A percentile compares a stretch with the other conserved stretches of the same genome.
phyloP scores from a whole-genome alignment of 2,113 vertebrate genomes.

The Prinia subflava region DNA sequence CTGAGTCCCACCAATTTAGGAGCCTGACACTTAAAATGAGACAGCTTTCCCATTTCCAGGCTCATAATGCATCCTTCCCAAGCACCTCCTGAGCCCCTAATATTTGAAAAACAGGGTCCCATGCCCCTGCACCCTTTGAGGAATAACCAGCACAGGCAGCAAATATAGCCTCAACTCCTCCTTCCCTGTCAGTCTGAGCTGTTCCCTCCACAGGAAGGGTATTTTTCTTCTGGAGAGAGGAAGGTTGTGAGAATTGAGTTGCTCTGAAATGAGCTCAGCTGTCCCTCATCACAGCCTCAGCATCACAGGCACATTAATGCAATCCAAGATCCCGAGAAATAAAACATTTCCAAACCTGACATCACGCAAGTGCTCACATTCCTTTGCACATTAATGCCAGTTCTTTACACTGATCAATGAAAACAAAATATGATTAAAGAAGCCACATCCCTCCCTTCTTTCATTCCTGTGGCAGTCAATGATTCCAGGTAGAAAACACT shows the following conservation, averaged over 20 bases:
- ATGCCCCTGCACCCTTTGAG: not conserved
- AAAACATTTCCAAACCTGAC: not conserved
- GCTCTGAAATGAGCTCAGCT: not conserved
- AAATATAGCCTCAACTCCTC: not conserved
- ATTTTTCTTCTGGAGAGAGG: not conserved
- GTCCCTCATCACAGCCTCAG: not conserved
- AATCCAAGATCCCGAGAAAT: not conserved
- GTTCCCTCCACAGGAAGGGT: fast-evolving
- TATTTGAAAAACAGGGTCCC: not conserved
- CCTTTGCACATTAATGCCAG: not conserved
- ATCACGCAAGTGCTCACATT: not conserved
- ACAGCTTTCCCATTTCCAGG: not conserved
- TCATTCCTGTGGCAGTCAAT: not conserved
- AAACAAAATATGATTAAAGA: not conserved
- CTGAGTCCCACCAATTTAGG: not conserved
- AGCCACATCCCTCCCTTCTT: not conserved
- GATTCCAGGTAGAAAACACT: not conserved
- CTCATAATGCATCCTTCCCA: not conserved
- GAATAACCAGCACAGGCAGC: not conserved
- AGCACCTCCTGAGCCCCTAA: not conserved
- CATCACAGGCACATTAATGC: not conserved
- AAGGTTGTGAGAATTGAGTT: not conserved
- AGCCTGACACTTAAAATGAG: not conserved
- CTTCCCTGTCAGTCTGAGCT: not conserved
- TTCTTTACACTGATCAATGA: not conserved